Percentiles rank a stretch among this genome's conserved stretches.
phyloP scores from a whole-genome alignment of 2,888 invertebrate species.

The Hydriomena furcata region DNA sequence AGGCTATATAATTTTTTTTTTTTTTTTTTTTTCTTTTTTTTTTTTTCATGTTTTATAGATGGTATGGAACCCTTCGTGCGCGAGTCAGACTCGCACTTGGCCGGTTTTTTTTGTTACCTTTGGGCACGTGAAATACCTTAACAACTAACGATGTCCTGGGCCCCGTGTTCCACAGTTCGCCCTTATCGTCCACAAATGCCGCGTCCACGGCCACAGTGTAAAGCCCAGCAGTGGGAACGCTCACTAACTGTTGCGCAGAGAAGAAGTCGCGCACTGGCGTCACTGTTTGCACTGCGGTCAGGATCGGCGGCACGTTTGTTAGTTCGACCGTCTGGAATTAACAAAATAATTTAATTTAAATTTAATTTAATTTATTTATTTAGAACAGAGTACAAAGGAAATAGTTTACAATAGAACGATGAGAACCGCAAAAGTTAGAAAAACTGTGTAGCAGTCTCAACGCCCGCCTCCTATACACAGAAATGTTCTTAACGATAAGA shows the following conservation, averaged over 20 bases:
- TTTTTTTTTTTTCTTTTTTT: not conserved
- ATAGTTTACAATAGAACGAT: no score
- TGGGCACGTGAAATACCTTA: slow-evolving; percentile 9
- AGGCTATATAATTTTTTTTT: no score
- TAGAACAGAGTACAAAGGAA: no score
- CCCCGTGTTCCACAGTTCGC: slow-evolving; percentile 95
- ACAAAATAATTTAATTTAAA: not conserved
- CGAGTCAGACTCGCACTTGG: no score
- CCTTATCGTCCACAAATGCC: slow-evolving; percentile 92
- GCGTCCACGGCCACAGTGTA: slow-evolving; percentile 91
- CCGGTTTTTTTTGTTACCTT: no score
- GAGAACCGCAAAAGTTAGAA: no score
- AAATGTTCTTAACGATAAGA: no score
- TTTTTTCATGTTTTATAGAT: no score
- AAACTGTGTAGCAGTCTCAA: no score
- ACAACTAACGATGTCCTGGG: slow-evolving; percentile 88
- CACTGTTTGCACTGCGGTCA: slow-evolving; percentile 90
- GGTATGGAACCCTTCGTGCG: no score
- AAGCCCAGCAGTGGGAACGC: slow-evolving; percentile 80
- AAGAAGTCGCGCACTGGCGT: slow-evolving; percentile 97
- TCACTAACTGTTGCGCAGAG: slow-evolving; percentile 94
- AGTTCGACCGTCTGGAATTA: slow-evolving; percentile 64
- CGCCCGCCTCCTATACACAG: no score
- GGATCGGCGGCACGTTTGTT: slow-evolving; percentile 60
- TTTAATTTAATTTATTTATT: no score